A percentile compares a stretch with the other conserved stretches of the same genome.
Conservation (phyloP, 2,797 vertebrate genomes). For the Yasuhikotakia modesta region DNA sequence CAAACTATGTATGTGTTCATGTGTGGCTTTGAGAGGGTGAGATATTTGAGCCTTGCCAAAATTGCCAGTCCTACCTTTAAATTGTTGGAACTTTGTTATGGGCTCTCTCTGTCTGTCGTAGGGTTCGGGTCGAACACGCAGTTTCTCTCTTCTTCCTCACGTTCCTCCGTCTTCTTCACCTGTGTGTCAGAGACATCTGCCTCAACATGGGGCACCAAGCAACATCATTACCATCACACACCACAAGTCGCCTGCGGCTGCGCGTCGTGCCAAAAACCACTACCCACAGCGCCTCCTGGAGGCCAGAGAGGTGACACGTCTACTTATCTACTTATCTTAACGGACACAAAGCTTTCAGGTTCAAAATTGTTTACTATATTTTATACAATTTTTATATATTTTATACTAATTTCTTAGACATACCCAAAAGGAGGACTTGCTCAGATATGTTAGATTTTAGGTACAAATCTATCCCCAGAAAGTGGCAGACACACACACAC, state of each 20-base stretch:
- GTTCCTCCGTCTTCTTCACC: conserved; percentile 86
- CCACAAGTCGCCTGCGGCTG: conserved; percentile 93
- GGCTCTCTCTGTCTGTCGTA: conserved; percentile 64
- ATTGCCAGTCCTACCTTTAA: too few relatives aligned
- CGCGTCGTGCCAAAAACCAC: conserved; percentile 84
- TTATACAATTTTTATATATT: too few relatives aligned
- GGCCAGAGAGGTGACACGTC: conserved; percentile 91
- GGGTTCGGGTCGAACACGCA: conserved; percentile 85
- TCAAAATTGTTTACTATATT: too few relatives aligned
- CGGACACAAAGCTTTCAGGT: too few relatives aligned
- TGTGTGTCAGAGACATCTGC: conserved; percentile 81
- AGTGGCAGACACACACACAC: not conserved
- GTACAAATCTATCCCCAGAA: too few relatives aligned
- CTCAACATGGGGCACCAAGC: conserved; percentile 68
- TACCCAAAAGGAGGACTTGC: too few relatives aligned
- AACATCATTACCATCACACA: conserved; percentile 93
- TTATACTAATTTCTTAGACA: too few relatives aligned
- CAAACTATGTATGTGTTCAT: too few relatives aligned
- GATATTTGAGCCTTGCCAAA: too few relatives aligned
- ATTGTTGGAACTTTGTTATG: conserved; percentile 4
- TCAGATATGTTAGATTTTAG: too few relatives aligned
- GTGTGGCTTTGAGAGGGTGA: too few relatives aligned
- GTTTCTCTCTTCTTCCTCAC: conserved; percentile 89
- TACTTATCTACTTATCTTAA: too few relatives aligned
- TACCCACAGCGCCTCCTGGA: conserved; percentile 85